phyloP scores from a whole-genome alignment of 2,888 invertebrate genomes.

The Xanthorhoe designata region DNA sequence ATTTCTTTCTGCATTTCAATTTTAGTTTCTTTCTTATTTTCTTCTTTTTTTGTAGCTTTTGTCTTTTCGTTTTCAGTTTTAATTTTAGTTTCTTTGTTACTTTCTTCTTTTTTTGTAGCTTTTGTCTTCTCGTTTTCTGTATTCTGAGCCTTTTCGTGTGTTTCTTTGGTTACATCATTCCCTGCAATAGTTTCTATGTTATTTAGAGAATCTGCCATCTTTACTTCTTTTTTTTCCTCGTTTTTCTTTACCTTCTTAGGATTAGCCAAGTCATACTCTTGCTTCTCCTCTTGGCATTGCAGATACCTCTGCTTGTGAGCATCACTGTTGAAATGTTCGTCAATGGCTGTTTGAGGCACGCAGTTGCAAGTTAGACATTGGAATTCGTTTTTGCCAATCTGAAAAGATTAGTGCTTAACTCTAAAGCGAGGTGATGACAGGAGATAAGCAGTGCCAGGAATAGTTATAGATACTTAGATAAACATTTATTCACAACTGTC shows the following conservation, averaged over 20 bases:
- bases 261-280: conserved; percentile 25
- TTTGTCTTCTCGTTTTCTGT: conserved; percentile 1
- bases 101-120: not conserved
- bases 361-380: conserved; percentile 64
- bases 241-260: conserved; percentile 13
- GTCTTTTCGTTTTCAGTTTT: not conserved
- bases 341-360: conserved; percentile 40
- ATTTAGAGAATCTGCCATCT: conserved; percentile 3
- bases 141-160: conserved; percentile 5
- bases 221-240: not conserved
- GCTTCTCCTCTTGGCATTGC: conserved; percentile 36
- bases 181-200: conserved; percentile 26
- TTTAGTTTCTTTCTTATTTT: not conserved
- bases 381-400: conserved; percentile 55
- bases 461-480: too few species aligned
- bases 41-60: conserved; percentile 5
- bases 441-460: too few species aligned
- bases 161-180: conserved; percentile 11
- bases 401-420: conserved; percentile 32
- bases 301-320: conserved; percentile 48
- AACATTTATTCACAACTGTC: too few species aligned
- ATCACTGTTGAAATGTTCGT: conserved; percentile 49
- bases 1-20: not conserved
- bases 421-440: too few species aligned
- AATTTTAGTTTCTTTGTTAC: not conserved